A percentile compares a stretch with the other conserved stretches of the same genome.
Evolutionary conservation across 1,140 invertebrate species (phyloP).

Genomic region (Bilobella aurantiaca): DNA sequence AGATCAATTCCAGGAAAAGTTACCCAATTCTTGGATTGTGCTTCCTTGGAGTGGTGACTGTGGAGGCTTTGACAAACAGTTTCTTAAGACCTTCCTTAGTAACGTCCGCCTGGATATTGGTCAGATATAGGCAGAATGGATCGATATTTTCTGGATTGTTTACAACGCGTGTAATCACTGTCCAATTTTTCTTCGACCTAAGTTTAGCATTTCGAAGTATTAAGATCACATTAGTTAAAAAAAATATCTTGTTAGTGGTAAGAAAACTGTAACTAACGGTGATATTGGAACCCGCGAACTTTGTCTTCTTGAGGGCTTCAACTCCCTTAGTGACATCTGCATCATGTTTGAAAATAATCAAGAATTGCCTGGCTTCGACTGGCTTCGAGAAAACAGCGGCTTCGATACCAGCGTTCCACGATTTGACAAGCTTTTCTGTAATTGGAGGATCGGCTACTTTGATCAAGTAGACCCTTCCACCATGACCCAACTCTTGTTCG

Average conservation of each 20-base stretch:
- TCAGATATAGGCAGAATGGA: constrained; percentile 22
- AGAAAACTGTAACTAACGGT: constrained; percentile 12
- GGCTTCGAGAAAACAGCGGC: constrained; percentile 18
- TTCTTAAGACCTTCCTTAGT: constrained; percentile 4
- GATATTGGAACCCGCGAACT: constrained; percentile 12
- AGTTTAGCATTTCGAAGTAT: background rate
- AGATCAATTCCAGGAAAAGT: background rate
- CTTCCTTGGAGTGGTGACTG: constrained; percentile 10
- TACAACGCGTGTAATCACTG: background rate
- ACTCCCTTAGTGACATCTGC: constrained; percentile 24
- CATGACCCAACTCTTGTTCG: constrained; percentile 12
- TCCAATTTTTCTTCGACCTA: constrained; percentile 19
- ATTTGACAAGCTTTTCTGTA: constrained; percentile 1
- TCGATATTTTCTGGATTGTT: constrained; percentile 20
- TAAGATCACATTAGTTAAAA: background rate
- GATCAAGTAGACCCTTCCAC: constrained; percentile 10
- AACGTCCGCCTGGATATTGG: constrained; percentile 13
- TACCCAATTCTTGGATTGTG: constrained; percentile 26
- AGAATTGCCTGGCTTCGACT: constrained; percentile 24
- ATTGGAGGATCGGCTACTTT: constrained; percentile 21
- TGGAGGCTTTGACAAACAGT: constrained; percentile 7
- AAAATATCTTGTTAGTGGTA: background rate
- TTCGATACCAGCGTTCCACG: constrained; percentile 15
- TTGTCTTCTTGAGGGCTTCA: constrained; percentile 14
- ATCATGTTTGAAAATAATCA: constrained; percentile 18